phyloP scores from a whole-genome alignment of 1,140 invertebrate species.

The Bombus difficillimus region DNA sequence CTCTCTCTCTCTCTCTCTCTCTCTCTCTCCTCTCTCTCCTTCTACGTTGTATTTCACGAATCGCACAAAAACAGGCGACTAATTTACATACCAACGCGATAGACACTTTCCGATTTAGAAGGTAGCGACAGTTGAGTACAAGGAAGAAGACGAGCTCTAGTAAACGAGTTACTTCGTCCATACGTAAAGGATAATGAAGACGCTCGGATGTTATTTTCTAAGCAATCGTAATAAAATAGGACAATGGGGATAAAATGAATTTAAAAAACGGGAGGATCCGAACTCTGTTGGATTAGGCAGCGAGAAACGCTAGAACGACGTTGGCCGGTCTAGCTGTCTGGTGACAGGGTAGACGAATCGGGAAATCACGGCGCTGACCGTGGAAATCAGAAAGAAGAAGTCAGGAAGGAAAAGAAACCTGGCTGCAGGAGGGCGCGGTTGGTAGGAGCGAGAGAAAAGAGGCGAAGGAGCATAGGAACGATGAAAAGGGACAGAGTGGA shows the following conservation, averaged over 20 bases:
- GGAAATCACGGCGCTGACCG: slow-evolving; percentile 45
- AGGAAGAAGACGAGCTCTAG: no score
- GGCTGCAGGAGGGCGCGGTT: background rate
- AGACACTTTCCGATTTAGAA: background rate
- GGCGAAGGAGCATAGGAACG: background rate
- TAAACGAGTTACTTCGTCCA: no score
- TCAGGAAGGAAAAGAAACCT: slow-evolving; percentile 54
- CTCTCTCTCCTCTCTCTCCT: background rate
- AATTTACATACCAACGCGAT: background rate
- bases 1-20: background rate
- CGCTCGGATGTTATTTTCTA: no score
- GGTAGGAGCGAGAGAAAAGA: slow-evolving; percentile 24
- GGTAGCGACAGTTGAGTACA: background rate
- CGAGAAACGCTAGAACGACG: background rate
- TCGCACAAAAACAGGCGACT: background rate
- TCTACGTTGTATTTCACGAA: background rate
- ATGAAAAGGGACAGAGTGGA: background rate
- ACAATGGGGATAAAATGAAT: fast-evolving
- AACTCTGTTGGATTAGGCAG: no score
- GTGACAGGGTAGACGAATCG: slow-evolving; percentile 29
- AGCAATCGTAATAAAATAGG: no score
- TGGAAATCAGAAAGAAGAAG: slow-evolving; percentile 63
- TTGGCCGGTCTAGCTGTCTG: slow-evolving; percentile 15
- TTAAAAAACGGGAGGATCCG: background rate
- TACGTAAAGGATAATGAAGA: no score